These are phyloP conservation scores for Drosophila simulans DNA, from an alignment of 1,140 invertebrate species.

Conservation along the genomic window DNA sequence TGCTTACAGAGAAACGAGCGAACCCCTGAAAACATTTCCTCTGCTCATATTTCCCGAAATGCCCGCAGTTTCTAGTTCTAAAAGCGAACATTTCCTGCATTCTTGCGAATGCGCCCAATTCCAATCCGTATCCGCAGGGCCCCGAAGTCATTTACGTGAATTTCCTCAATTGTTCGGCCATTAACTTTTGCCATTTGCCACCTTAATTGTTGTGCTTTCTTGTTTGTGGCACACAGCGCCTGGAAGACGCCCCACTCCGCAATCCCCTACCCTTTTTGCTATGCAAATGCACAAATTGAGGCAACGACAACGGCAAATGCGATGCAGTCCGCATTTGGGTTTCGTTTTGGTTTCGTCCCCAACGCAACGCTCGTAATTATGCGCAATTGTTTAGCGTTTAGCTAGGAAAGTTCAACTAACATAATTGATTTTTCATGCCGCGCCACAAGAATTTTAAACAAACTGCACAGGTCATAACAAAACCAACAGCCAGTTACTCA, in stretches of 20 bases:
- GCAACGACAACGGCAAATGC: conserved; percentile 57
- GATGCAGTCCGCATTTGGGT: conserved; percentile 50
- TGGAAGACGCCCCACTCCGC: background rate
- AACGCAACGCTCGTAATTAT: conserved; percentile 67
- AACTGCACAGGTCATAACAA: conserved; percentile 41
- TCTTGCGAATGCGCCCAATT: conserved; percentile 21
- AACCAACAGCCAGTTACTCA: conserved; percentile 15
- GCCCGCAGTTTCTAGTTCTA: conserved; percentile 15
- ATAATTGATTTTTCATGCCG: conserved; percentile 77
- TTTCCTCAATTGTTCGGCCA: conserved; percentile 63
- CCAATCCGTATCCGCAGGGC: conserved; percentile 9
- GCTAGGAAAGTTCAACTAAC: conserved; percentile 65
- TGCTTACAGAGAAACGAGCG: no score
- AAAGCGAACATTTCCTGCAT: conserved; percentile 31
- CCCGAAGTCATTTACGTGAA: conserved; percentile 28
- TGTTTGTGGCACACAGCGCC: conserved; percentile 35
- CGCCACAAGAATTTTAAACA: conserved; percentile 56
- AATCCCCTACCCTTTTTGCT: conserved; percentile 21
- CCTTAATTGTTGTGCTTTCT: conserved; percentile 66
- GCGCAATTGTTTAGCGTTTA: conserved; percentile 81
- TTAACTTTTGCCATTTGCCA: conserved; percentile 70
- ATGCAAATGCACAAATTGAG: conserved; percentile 76
- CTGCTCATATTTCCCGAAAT: conserved; percentile 28
- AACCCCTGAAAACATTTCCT: conserved; percentile 19
- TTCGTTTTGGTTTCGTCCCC: conserved; percentile 6